Conservation (phyloP, 2,113 vertebrate genomes). For the Anhinga anhinga region DNA sequence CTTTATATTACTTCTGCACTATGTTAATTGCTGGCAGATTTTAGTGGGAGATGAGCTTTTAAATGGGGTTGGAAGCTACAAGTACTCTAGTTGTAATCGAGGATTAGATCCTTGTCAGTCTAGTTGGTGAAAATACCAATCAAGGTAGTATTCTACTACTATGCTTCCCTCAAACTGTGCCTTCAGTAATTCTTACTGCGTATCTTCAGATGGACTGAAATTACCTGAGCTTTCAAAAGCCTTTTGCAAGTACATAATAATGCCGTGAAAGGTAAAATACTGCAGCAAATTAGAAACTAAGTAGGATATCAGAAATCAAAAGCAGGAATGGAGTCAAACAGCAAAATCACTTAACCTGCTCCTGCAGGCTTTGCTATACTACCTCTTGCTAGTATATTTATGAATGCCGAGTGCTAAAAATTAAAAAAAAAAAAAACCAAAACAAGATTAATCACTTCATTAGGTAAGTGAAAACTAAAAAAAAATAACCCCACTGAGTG, state of each 20-base stretch:
- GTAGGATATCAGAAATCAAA: not conserved
- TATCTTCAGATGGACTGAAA: not conserved
- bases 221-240: not conserved
- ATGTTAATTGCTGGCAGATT: not conserved
- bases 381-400: not conserved
- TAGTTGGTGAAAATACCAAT: not conserved
- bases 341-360: not conserved
- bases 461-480: not conserved
- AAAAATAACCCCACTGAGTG: not conserved
- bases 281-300: not conserved
- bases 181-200: not conserved
- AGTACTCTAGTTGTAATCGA: not conserved
- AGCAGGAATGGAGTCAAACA: not conserved
- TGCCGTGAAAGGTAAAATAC: not conserved
- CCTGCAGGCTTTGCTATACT: not conserved
- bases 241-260: not conserved
- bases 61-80: not conserved
- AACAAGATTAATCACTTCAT: not conserved
- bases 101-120: not conserved
- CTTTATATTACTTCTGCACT: not conserved
- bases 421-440: not conserved
- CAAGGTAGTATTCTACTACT: not conserved
- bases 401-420: not conserved
- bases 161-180: not conserved
- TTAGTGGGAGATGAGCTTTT: not conserved